These are phyloP conservation scores for Ascaphus truei DNA, from an alignment of 2,113 vertebrate genomes.

Conservation along the genomic window DNA sequence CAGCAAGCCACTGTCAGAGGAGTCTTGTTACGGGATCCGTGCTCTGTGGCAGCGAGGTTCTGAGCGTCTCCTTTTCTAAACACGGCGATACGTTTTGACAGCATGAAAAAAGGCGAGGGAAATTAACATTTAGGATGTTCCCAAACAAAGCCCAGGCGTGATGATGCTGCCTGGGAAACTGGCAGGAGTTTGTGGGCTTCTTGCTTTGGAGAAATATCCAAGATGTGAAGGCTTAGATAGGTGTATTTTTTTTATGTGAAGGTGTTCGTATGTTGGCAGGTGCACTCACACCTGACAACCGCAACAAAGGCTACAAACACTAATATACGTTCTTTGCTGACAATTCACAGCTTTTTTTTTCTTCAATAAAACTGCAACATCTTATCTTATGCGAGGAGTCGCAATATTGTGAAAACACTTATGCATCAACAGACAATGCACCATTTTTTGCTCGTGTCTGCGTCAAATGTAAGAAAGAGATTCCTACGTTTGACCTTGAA, in stretches of 20 bases:
- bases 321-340: too few species aligned
- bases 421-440: too few species aligned
- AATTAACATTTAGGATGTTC: slow-evolving; percentile 87
- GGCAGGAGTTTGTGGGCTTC: neutral
- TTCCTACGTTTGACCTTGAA: too few species aligned
- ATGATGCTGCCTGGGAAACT: slow-evolving; percentile 39
- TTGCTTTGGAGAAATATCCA: slow-evolving; percentile 38
- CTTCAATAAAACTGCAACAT: too few species aligned
- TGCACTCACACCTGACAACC: too few species aligned
- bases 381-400: too few species aligned
- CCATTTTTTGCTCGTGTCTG: too few species aligned
- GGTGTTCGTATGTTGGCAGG: too few species aligned
- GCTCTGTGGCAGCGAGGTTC: slow-evolving; percentile 55
- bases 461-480: too few species aligned
- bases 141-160: slow-evolving; percentile 64
- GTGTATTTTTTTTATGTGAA: neutral
- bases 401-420: too few species aligned
- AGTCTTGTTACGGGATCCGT: slow-evolving; percentile 65
- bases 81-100: slow-evolving; percentile 66
- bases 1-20: slow-evolving; percentile 81
- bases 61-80: slow-evolving; percentile 71
- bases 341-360: too few species aligned
- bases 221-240: neutral
- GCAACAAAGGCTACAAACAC: too few species aligned
- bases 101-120: slow-evolving; percentile 56